Base-by-base conservation (phyloP, 2,888 invertebrate species). In the Hydriomena furcata region DNA sequence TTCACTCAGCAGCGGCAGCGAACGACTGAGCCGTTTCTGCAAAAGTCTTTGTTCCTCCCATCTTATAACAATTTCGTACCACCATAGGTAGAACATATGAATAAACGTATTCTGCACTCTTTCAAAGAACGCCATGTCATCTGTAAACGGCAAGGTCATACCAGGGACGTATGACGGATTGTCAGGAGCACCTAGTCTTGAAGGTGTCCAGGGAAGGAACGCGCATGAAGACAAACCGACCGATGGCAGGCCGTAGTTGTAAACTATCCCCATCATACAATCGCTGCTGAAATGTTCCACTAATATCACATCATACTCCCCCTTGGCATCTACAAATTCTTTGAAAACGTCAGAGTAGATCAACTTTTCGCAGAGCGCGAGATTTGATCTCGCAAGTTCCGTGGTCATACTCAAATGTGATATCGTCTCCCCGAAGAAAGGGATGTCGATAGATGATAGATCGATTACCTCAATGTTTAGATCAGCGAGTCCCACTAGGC, bases 231-330 rank as follows among this genome's bases (percentile, higher is more conserved):
- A 80, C 12, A 92, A 24, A 0, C 76, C 74, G 1, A 92, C 65
- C 7, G 81, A 80, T 0, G 91, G 91, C 1, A 76, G 55, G 5
- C 78, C 73, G 2, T 90, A 84, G 32, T 73, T 81, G 57, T 89
- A 71, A 1, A 81, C 75, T 27, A 92, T 62, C 0, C 83, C 85
- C 5, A 91, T 60, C 66, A 87, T 84, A 27, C 92, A 90, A 52
- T 92, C 87, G 11, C 82, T 82, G 52, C 87, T 89, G 60, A 92
- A 92, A 40, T 76, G 77, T 51, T 92, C 92, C 2, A 79, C 78
- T 10, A 92, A 54, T 7, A 92, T 72, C 1, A 91, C 46, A 56
- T 92, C 91, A 49, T 86, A 91, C n/a, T 77, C 66, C 2, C 70
- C 77, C 40, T 73, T 52, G 0, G 62, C 72, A 7, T 72, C 63